Base-by-base conservation (phyloP, 37 sponge, comb jelly and placozoan species). In the Hormiphora californensis region DNA sequence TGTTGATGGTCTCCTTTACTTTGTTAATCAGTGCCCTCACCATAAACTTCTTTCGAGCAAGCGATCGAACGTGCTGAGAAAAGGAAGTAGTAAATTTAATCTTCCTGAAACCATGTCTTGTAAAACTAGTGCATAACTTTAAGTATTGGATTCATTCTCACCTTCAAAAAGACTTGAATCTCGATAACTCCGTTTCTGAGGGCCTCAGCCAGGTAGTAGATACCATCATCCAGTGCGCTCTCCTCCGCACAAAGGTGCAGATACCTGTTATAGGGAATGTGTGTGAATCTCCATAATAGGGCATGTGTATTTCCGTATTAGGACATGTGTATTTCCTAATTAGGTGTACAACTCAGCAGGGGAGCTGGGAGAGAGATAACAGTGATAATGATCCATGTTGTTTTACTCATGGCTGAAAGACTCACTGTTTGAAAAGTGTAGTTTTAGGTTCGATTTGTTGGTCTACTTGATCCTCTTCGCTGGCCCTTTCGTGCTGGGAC, bases 151-250 rank as follows among this genome's bases (percentile, higher is more conserved):
- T 15, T 19, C n/a, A 35, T 15, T 28, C 22, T 21, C 87, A 96
- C 97, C 92, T 93, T 93, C 54, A 98, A 73, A 54, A 92, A 98
- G 8, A 92, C 92, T 0, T 95, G 95, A 28, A 92, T 85, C 53
- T 92, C 55, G 23, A 98, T 91, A 38, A 91, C 92, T 30, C 87
- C 92, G 67, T 91, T 98, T 40, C 99, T 90, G 17, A 98, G 89
- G 21, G 92, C 95, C 85, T 98, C 99, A 49, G 92, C 93, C 35
- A 98, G 88, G 87, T 95, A 94, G 87, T 95, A 98, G 38, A 93
- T 91, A 11, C 94, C 91, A 78, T 98, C 99, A 85, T 98, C 99
- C 41, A 98, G 90, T 0, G 95, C 99, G 88, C 91, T 93, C 89
- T 98, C 95, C 68, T 95, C 94, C 0, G 99, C 94, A 91, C 91